A percentile compares a stretch with the other conserved stretches of the same genome.
These are phyloP conservation scores for Samia ricini DNA, from an alignment of 1,140 invertebrate genomes.

Conservation along the genomic window DNA sequence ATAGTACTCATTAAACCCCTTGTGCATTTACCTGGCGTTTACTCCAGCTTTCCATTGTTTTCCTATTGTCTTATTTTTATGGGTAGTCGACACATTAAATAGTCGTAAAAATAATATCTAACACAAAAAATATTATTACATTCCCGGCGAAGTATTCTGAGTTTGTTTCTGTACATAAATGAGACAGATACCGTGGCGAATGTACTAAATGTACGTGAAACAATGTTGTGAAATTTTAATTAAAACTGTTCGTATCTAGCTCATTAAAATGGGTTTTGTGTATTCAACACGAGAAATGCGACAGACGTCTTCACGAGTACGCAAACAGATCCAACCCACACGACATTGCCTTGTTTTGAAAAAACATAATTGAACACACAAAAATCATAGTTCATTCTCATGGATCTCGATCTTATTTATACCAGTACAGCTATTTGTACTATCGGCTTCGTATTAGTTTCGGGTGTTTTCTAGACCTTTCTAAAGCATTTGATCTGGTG, in stretches of 20 bases:
- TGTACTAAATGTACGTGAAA: not conserved
- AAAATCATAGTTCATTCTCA: not conserved
- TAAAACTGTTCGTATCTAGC: slow-evolving; percentile 1
- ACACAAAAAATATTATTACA: not conserved
- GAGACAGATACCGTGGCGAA: not conserved
- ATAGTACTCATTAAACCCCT: no score
- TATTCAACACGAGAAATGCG: not conserved
- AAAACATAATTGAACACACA: not conserved
- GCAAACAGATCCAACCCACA: not conserved
- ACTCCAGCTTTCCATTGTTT: no score
- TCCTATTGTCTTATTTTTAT: no score
- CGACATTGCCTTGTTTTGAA: not conserved
- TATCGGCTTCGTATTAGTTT: no score
- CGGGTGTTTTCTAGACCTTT: no score
- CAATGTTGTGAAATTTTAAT: not conserved
- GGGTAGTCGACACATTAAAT: no score
- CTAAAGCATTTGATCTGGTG: no score
- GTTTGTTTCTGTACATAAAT: not conserved
- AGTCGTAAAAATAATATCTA: not conserved
- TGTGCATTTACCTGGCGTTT: no score
- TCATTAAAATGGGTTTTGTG: slow-evolving; percentile 1
- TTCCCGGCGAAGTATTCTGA: not conserved
- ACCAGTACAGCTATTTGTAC: no score
- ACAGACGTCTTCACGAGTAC: not conserved
- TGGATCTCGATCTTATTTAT: no score